These are phyloP conservation scores for Cryptotis parvus DNA, from an alignment of 2,113 vertebrate genomes.

Conservation along the genomic window DNA sequence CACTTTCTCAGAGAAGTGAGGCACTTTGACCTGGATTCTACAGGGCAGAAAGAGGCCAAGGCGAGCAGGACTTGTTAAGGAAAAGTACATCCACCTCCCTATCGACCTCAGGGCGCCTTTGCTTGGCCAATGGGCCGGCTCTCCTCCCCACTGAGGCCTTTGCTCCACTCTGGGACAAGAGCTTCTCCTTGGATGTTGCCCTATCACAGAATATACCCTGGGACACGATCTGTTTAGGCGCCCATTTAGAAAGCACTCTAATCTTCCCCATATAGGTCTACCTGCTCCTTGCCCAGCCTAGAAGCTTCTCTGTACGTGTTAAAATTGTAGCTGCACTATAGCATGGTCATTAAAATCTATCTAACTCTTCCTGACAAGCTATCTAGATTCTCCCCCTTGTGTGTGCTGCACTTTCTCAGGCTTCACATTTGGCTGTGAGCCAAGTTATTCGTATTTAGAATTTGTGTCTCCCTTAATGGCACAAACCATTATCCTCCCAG, in stretches of 20 bases:
- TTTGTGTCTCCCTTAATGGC: neutral
- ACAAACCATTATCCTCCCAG: neutral
- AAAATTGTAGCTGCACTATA: neutral
- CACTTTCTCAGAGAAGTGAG: neutral
- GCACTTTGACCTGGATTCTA: neutral
- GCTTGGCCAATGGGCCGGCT: neutral
- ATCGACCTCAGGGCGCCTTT: fast-evolving
- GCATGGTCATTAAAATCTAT: neutral
- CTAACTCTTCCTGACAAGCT: neutral
- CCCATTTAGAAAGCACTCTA: neutral
- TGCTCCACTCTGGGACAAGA: neutral
- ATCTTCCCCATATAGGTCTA: neutral
- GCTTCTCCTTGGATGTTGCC: neutral
- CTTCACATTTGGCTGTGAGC: neutral
- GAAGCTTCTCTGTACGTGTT: neutral
- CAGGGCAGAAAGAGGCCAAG: neutral
- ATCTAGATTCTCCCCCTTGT: neutral
- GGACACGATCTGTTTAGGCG: neutral
- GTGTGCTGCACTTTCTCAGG: neutral
- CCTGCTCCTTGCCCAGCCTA: neutral
- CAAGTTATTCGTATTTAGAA: conserved; percentile 1
- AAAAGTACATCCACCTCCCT: neutral
- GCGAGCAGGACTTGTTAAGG: neutral
- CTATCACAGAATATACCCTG: neutral
- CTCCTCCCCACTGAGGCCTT: neutral